Evolutionary conservation across 1,140 invertebrate genomes (phyloP).

Genomic region (Eriocheir sinensis): DNA sequence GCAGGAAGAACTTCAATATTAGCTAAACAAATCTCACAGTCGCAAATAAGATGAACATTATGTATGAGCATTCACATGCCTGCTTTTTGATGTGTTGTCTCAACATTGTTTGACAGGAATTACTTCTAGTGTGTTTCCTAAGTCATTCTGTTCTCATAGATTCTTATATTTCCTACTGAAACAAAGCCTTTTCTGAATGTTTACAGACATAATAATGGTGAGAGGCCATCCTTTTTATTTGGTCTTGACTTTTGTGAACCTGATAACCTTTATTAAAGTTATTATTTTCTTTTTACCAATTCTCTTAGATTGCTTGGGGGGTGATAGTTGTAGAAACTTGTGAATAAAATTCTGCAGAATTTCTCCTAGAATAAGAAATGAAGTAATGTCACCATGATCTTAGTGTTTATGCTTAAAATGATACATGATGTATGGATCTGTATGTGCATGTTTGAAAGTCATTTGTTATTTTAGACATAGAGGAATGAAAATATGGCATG

Average conservation of each 20-base stretch:
- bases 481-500: neutral
- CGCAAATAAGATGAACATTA: too few species aligned
- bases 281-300: neutral
- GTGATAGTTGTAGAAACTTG: neutral
- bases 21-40: too few species aligned
- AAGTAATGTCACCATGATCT: neutral
- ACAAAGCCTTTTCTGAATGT: neutral
- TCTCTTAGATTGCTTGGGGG: neutral
- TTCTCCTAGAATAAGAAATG: neutral
- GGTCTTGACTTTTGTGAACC: slow-evolving; percentile 1
- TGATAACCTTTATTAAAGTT: neutral
- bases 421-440: neutral
- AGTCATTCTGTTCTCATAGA: slow-evolving; percentile 27
- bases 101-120: too few species aligned
- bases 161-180: neutral
- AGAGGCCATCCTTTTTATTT: neutral
- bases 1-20: too few species aligned
- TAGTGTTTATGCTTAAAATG: neutral
- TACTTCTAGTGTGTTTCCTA: too few species aligned
- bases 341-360: neutral
- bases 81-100: neutral
- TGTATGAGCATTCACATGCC: too few species aligned
- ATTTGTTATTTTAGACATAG: neutral
- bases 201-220: neutral
- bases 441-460: neutral